Evolutionary conservation across 1,140 invertebrate species (phyloP).

Genomic region (Leptinotarsa texana): DNA sequence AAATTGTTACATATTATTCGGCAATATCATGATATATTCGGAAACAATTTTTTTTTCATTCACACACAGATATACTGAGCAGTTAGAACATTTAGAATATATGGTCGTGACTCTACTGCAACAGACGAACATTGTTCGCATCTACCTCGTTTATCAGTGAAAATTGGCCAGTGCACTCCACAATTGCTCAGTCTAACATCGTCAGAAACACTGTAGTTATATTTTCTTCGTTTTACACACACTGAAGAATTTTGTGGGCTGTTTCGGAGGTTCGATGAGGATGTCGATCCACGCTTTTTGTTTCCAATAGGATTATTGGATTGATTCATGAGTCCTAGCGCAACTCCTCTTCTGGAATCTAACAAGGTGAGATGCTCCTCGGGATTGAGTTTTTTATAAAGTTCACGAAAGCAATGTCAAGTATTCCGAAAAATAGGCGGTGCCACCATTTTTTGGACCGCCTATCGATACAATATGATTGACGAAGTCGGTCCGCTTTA

Average conservation of each 20-base stretch:
- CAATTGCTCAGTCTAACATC: too few species aligned
- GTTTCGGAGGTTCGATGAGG: not conserved
- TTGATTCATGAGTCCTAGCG: constrained; percentile 21
- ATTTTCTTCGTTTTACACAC: constrained; percentile 13
- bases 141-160: constrained; percentile 12
- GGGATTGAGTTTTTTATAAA: not conserved
- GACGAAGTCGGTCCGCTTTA: constrained; percentile 49
- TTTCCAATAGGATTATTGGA: constrained; percentile 9
- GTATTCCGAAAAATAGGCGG: constrained; percentile 48
- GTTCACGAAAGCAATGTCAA: not conserved
- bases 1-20: constrained; percentile 7
- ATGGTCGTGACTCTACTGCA: constrained; percentile 13
- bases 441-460: constrained; percentile 56
- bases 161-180: constrained; percentile 15
- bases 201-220: constrained; percentile 20
- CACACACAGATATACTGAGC: not conserved
- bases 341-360: constrained; percentile 33
- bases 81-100: constrained; percentile 19
- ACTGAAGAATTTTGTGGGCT: constrained; percentile 22
- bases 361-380: constrained; percentile 53
- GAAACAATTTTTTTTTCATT: constrained; percentile 4
- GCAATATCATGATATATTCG: constrained; percentile 11
- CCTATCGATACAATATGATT: constrained; percentile 49
- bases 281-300: constrained; percentile 16
- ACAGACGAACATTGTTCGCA: constrained; percentile 15